Evolutionary conservation across 2,113 vertebrate species (phyloP), one percentile per base, ranked within the genome.

Genomic region (Cheilinus undulatus): DNA sequence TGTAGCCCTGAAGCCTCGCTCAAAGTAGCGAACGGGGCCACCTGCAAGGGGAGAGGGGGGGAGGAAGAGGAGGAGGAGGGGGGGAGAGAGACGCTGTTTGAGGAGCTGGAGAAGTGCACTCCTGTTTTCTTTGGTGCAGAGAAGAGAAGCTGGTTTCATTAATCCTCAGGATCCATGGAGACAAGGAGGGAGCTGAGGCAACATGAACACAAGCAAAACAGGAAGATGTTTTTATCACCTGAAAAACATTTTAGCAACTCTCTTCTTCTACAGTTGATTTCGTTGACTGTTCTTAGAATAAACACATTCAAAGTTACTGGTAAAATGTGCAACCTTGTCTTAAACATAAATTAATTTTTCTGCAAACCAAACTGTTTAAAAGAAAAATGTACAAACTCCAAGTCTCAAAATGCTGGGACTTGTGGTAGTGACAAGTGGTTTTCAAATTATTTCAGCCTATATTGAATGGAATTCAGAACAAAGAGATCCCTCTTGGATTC

Each of bases 31-130:
- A 86, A 90, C 89, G 77, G 78, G 88, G 86, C 84, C 80, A 88
- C 77, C 78, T 91, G 89, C 89, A 58, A 75, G 51, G 82, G 69
- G 77, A 63, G 76, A 86, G 69, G 42, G 7, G 56, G 45, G 64
- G 58, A 7, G 20, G 19, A 20, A 10, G 46, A 26, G 62, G 26
- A 9, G 32, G 54, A 22, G 73, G 58, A 48, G 23, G 69, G 86
- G 76, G 30, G 48, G 49, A n/a, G n/a, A n/a, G 40, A 30, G 53
- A 53, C 24, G 22, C 8, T 34, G 50, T 36, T 75, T 65, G 68
- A 76, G 45, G 63, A 85, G 59, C 71, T 81, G 66, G 73, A 92
- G 85, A 84, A 84, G 89, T 76, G 93, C 76, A 76, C 80, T 88
- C 70, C 73, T 76, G 71, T 82, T 85, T 84, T 91, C 85, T 69